Evolutionary conservation across 1,140 invertebrate species (phyloP), one percentile per base, ranked within the genome.

Genomic region (Orchesella cincta): DNA sequence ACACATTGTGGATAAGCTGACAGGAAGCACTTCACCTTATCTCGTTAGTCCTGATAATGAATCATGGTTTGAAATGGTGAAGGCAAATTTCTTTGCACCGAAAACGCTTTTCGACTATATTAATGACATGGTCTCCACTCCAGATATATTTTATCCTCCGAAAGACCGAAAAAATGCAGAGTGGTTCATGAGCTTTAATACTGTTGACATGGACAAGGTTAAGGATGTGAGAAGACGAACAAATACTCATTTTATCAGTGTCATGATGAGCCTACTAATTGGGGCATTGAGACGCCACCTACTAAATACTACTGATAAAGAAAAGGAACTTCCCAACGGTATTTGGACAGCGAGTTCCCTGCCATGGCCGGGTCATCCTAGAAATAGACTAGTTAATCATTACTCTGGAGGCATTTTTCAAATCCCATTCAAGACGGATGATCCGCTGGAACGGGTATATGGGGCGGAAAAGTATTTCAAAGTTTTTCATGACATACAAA

Each of bases 331-430:
- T 14, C 79, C 79, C 0, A 57, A 35, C 0, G 52, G 62, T 35
- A 77, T 80, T 29, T 77, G 64, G 54, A 80, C 76, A 18, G 76
- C 73, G 2, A 77, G 78, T 52, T 78, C 76, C 0, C 74, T 80
- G 0, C 79, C 79, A 0, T 77, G 76, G 74, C 79, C 79, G 35
- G 34, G 67, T 34, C 79, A 80, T 73, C 79, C 79, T 3, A 36
- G 77, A 52, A 70, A 67, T 54, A 77, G 29, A 3, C 64, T 80
- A 33, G 73, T 73, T 18, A 80, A 80, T 73, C 79, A 80, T 29
- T 80, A 76, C 76, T 57, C 52, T 36, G 79, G 73, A 26, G 79
- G 79, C 1, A 8, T 57, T 1, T 80, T 80, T 29, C 51, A 76
- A 34, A 36, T 80, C 35, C 74, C 76, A 5, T 74, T 78, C 46